Percentiles rank a stretch among this genome's conserved stretches.
These are phyloP conservation scores for Lymantria dispar DNA, from an alignment of 2,888 invertebrate species.

Conservation along the genomic window DNA sequence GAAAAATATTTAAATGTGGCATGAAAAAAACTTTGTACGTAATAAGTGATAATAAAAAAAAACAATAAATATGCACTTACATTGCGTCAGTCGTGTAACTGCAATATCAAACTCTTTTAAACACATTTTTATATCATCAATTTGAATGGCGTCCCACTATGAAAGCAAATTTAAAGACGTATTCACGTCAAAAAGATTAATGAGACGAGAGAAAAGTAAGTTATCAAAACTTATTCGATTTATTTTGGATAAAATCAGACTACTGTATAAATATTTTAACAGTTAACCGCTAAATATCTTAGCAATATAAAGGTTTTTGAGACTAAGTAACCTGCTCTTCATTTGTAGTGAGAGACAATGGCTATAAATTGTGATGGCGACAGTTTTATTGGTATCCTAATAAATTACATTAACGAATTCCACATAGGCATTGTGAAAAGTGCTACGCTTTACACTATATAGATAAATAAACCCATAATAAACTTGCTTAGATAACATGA, in stretches of 20 bases:
- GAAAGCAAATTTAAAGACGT: no score
- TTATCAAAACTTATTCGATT: constrained; percentile 1
- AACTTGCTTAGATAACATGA: constrained; percentile 8
- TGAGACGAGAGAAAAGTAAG: no score
- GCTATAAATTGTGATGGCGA: constrained; percentile 64
- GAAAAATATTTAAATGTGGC: no score
- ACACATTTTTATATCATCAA: no score
- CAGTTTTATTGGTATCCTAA: constrained; percentile 70
- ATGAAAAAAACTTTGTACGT: no score
- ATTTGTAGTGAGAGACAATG: constrained; percentile 43
- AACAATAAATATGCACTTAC: no score
- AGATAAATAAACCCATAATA: constrained; percentile 25
- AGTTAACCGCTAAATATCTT: constrained; percentile 6
- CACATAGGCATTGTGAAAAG: constrained; percentile 42
- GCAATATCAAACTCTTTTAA: no score
- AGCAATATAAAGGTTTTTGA: constrained; percentile 14
- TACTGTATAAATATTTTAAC: constrained; percentile 26
- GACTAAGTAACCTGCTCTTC: constrained; percentile 37
- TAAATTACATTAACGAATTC: constrained; percentile 69
- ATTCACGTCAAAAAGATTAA: no score
- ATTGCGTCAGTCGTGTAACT: no score
- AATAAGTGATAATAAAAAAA: no score
- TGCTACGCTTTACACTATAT: constrained; percentile 45
- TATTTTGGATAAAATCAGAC: background rate
- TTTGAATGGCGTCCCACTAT: no score